Percentiles rank a stretch among this genome's conserved stretches.
Evolutionary conservation across 92 coral and sea anemone genomes (phyloP).

Genomic region (Parazoanthus atlanticus): DNA sequence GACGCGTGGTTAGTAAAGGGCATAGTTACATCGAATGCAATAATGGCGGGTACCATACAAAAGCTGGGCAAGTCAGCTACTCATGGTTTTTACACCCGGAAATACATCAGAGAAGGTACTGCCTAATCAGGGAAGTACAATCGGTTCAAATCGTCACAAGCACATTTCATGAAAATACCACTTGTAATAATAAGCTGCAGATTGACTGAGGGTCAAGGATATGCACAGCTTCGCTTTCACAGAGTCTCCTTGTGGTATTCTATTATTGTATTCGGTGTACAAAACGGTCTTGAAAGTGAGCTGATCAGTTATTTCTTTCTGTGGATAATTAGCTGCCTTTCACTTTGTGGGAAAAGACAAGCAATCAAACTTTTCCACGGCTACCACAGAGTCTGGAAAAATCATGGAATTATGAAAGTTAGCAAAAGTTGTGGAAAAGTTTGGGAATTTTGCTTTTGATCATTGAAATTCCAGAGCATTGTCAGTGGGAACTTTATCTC

Average conservation of each 20-base stretch:
- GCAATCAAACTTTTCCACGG: background rate
- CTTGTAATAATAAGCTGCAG: too few species aligned
- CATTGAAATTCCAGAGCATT: too few species aligned
- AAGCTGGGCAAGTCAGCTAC: too few species aligned
- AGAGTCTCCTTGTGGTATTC: background rate
- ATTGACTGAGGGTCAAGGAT: too few species aligned
- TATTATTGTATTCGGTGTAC: background rate
- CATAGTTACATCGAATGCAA: background rate
- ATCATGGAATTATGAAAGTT: background rate
- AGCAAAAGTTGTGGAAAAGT: background rate
- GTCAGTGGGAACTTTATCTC: background rate
- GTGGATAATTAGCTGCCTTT: background rate
- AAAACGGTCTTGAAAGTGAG: background rate
- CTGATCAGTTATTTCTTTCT: background rate
- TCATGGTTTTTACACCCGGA: too few species aligned
- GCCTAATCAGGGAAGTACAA: background rate
- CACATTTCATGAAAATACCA: too few species aligned
- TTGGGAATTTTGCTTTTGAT: background rate
- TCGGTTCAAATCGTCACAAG: too few species aligned
- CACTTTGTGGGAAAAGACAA: background rate
- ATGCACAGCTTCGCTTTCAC: background rate
- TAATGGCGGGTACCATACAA: too few species aligned
- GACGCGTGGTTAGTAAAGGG: background rate
- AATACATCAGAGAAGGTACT: too few species aligned
- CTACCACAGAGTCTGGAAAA: background rate